Conservation (phyloP, 1,140 invertebrate species). For the Nylanderia fulva region DNA sequence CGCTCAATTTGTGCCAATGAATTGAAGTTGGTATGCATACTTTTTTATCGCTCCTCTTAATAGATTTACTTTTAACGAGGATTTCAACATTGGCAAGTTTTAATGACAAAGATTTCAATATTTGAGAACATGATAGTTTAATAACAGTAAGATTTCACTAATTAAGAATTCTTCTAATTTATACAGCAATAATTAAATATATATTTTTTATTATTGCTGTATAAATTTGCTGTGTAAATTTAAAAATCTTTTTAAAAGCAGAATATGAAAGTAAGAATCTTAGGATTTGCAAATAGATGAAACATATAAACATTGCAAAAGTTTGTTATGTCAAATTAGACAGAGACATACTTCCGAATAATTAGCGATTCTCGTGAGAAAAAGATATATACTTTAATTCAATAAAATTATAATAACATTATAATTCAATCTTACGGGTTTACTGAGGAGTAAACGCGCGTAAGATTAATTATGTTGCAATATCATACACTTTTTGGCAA, state of each 20-base stretch:
- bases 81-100: neutral
- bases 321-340: neutral
- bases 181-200: neutral
- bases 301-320: too few relatives aligned
- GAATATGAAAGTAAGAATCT: neutral
- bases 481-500: neutral
- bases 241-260: neutral
- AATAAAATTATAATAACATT: neutral
- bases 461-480: neutral
- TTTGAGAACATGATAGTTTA: neutral
- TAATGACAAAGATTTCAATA: neutral
- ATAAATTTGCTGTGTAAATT: too few relatives aligned
- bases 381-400: too few relatives aligned
- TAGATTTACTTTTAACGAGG: slow-evolving; percentile 26
- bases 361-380: neutral
- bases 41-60: slow-evolving; percentile 15
- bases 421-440: slow-evolving; percentile 14
- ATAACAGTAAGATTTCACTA: neutral
- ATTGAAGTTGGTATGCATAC: slow-evolving; percentile 1
- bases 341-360: neutral
- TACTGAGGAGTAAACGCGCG: slow-evolving; percentile 11
- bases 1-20: slow-evolving; percentile 49
- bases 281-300: too few relatives aligned
- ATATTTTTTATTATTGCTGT: too few relatives aligned
- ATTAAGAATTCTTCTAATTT: neutral